Evolutionary conservation across 2,888 invertebrate species (phyloP), one percentile per base, ranked within the genome.

Genomic region (Eupithecia insigniata): DNA sequence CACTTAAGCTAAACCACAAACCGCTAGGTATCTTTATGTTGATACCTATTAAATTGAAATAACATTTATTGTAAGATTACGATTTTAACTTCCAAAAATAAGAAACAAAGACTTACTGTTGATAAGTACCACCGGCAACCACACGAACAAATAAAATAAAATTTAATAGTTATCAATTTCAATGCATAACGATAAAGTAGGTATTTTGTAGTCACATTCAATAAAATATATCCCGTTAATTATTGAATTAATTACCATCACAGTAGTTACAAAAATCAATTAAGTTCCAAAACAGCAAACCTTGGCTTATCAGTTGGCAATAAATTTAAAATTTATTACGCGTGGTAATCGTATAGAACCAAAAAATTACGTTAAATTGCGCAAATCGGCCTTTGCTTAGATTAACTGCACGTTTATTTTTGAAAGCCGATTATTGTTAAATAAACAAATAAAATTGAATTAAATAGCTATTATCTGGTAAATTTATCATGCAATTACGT

Each of bases 331-430:
- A n/a, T n/a, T 64, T 26, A 67, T 70, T 70, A 62, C 18, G n/a
- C n/a, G 14, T 26, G 22, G n/a, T 30, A 58, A 73, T 64, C 32
- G 72, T 43, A 55, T 69, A 60, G 55, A 39, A 67, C 66, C 39
- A 67, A 64, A 55, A 72, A 73, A 79, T 71, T 78, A 75, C 72
- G 78, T 77, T 82, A 80, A 79, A 76, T 79, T 80, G 80, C 75
- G 70, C 76, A 79, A 78, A 75, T 76, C 71, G 58, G n/a, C 62
- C 67, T 74, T 67, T 60, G 51, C 46, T 30, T 61, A 18, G 66
- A 43, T 51, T 36, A 64, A 64, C 6, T 61, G 18, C 8, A 60
- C 51, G n/a, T 14, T 66, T 58, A 32, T 68, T 67, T 67, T 65
- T 28, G 43, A 71, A 74, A 72, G 64, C 58, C 51, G 36, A 65